phyloP scores from a whole-genome alignment of 2,888 invertebrate species.

The Pheosia tremula region DNA sequence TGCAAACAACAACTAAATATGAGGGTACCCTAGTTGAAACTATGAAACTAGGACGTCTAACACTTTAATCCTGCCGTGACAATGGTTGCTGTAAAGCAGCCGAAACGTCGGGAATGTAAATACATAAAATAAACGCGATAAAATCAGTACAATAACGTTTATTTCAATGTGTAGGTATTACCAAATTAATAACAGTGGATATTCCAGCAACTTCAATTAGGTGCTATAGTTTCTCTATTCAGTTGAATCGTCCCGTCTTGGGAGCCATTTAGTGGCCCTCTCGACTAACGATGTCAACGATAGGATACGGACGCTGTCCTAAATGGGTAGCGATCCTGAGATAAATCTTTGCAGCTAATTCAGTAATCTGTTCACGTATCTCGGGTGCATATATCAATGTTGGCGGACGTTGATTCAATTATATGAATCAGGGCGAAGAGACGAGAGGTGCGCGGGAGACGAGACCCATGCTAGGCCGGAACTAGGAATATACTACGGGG shows the following conservation, averaged over 20 bases:
- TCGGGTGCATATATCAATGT: conserved; percentile 41
- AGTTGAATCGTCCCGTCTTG: conserved; percentile 1
- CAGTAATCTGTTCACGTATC: conserved; percentile 46
- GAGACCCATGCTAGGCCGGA: not conserved
- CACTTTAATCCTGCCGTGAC: too few species aligned
- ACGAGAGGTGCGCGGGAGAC: conserved; percentile 15
- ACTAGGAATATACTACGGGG: not conserved
- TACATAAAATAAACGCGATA: too few species aligned
- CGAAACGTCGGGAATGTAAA: too few species aligned
- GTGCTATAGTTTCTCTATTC: not conserved
- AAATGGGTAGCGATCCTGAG: conserved; percentile 11
- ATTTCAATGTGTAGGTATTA: too few species aligned
- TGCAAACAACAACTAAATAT: too few species aligned
- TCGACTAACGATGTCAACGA: conserved; percentile 7
- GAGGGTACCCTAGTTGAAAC: too few species aligned
- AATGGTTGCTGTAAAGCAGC: too few species aligned
- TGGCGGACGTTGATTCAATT: conserved; percentile 44
- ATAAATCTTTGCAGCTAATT: conserved; percentile 44
- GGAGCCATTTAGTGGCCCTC: conserved; percentile 2
- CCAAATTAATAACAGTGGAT: not conserved
- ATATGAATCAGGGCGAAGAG: conserved; percentile 14
- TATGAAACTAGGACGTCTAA: too few species aligned
- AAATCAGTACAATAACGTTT: too few species aligned
- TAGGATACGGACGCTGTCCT: conserved; percentile 4
- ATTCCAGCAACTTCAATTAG: not conserved